Percentiles rank a stretch among this genome's conserved stretches.
Evolutionary conservation across 2,113 vertebrate species (phyloP).

Genomic region (Halichoerus grypus): DNA sequence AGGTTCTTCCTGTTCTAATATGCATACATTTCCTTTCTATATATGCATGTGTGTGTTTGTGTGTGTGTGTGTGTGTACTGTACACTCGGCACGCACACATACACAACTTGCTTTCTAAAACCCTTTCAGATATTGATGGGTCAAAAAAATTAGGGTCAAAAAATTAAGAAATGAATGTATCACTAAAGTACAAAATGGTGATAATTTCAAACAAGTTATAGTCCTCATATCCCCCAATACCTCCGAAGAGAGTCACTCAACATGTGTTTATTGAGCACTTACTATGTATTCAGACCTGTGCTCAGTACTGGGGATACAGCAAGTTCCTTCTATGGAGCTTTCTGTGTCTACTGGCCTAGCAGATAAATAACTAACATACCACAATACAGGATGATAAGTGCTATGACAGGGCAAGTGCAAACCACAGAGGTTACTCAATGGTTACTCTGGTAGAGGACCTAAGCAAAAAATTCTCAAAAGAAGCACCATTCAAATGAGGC

Average conservation of each 20-base stretch:
- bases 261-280: background rate
- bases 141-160: background rate
- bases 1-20: background rate
- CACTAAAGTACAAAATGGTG: slow-evolving; percentile 24
- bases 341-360: background rate
- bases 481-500: background rate
- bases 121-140: background rate
- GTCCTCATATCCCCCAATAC: background rate
- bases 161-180: background rate
- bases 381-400: background rate
- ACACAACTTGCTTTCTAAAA: slow-evolving; percentile 32
- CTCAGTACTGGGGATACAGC: background rate
- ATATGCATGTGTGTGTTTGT: background rate
- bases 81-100: background rate
- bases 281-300: background rate
- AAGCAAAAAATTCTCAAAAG: background rate
- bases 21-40: background rate
- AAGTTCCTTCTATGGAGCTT: background rate
- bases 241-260: background rate
- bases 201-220: background rate
- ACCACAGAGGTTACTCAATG: background rate
- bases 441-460: background rate
- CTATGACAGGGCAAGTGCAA: background rate
- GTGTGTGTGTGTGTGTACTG: background rate
- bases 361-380: background rate